phyloP scores from a whole-genome alignment of 2,113 vertebrate species.

The Triplophysa siluroides region DNA sequence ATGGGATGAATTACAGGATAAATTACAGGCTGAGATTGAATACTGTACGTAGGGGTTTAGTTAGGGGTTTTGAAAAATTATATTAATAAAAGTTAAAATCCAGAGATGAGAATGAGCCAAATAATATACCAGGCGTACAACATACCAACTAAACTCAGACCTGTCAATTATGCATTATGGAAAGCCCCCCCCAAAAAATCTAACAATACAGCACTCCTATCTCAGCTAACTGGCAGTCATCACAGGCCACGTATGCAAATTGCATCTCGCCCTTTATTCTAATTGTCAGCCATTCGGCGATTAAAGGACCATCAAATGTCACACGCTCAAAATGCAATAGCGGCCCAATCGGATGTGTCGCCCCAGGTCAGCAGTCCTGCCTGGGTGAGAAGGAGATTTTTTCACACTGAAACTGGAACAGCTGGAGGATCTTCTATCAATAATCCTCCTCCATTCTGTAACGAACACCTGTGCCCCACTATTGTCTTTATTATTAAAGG shows the following conservation, averaged over 20 bases:
- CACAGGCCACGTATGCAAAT: constrained; percentile 33
- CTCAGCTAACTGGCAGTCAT: constrained; percentile 39
- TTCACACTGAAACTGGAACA: constrained; percentile 25
- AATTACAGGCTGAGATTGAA: no score
- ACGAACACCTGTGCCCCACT: constrained; percentile 40
- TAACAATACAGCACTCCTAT: constrained; percentile 37
- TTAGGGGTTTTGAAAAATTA: neutral
- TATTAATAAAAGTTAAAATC: constrained; percentile 14
- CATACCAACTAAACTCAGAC: constrained; percentile 11
- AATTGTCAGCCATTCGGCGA: constrained; percentile 20
- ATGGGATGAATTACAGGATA: no score
- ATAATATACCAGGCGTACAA: constrained; percentile 36
- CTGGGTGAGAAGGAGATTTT: constrained; percentile 11
- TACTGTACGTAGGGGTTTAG: neutral
- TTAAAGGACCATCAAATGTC: constrained; percentile 46
- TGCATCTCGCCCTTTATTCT: constrained; percentile 29
- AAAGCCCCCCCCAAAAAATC: constrained; percentile 15
- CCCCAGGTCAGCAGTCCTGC: constrained; percentile 19
- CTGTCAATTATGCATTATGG: constrained; percentile 44
- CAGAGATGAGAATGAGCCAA: constrained; percentile 39
- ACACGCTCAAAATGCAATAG: neutral
- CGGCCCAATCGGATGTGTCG: neutral
- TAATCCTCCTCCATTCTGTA: constrained; percentile 33
- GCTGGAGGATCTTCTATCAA: constrained; percentile 42
- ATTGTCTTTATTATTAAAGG: constrained; percentile 45